Conservation (phyloP, 2,797 vertebrate species). For the Melanotaenia nigrans region DNA sequence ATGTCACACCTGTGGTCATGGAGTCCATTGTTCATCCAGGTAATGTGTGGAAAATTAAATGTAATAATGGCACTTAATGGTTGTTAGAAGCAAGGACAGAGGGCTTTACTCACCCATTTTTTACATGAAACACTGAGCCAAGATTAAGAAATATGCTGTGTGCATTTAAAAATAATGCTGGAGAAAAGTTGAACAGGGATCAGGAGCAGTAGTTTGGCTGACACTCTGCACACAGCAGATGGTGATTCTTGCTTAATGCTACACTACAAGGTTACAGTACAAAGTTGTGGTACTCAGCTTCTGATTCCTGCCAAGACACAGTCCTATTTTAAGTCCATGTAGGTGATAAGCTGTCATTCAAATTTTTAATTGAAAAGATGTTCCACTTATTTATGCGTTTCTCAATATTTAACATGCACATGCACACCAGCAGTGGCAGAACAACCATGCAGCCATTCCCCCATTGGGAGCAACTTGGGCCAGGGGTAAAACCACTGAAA, state of each 20-base stretch:
- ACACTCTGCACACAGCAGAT: background rate
- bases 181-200: conserved; percentile 3
- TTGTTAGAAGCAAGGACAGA: conserved; percentile 51
- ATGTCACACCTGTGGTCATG: conserved; percentile 35
- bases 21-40: conserved; percentile 61
- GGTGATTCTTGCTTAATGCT: background rate
- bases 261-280: background rate
- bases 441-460: too few species aligned
- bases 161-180: conserved; percentile 19
- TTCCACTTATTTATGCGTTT: background rate
- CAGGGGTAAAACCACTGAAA: background rate
- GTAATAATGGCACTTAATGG: conserved; percentile 61
- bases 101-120: conserved; percentile 25
- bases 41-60: conserved; percentile 70
- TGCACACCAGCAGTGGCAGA: too few species aligned
- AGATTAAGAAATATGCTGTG: conserved; percentile 10
- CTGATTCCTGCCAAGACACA: background rate
- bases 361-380: background rate
- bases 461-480: background rate
- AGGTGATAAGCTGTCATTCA: background rate
- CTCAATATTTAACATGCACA: background rate
- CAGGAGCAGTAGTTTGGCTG: background rate
- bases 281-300: background rate
- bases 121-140: conserved; percentile 35
- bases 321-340: background rate